These are phyloP conservation scores for Leucoptera coffeella DNA, from an alignment of 2,888 invertebrate genomes.

Conservation along the genomic window DNA sequence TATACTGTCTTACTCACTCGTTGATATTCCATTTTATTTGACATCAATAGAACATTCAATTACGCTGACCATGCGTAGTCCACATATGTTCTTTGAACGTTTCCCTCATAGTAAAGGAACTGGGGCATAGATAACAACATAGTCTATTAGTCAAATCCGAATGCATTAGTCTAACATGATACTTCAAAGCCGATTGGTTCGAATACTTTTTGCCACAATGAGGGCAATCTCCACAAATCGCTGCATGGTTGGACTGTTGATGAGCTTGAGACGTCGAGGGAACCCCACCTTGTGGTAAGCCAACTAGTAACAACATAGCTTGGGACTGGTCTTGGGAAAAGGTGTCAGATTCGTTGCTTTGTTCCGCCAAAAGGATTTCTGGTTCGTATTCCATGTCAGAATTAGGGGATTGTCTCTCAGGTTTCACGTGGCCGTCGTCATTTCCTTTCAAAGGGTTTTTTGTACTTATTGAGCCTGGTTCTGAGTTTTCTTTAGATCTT, in stretches of 20 bases:
- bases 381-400: constrained; percentile 42
- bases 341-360: constrained; percentile 28
- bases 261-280: constrained; percentile 39
- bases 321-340: constrained; percentile 33
- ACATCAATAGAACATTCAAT: too few species aligned
- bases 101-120: constrained; percentile 62
- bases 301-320: constrained; percentile 27
- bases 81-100: constrained; percentile 66
- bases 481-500: constrained; percentile 26
- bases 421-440: constrained; percentile 31
- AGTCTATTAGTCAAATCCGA: constrained; percentile 62
- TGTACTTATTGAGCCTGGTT: constrained; percentile 15
- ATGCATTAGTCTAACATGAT: constrained; percentile 63
- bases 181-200: constrained; percentile 64
- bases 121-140: constrained; percentile 63
- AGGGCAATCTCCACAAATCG: constrained; percentile 59
- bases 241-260: constrained; percentile 42
- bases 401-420: constrained; percentile 39
- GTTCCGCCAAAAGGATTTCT: constrained; percentile 39
- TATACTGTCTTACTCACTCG: too few species aligned
- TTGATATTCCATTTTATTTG: too few species aligned
- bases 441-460: constrained; percentile 28
- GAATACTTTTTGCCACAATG: constrained; percentile 65
- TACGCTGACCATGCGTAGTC: constrained; percentile 58
- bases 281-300: constrained; percentile 28